Evolutionary conservation across 2,113 vertebrate species (phyloP), one percentile per base, ranked within the genome.

Genomic region (Psittacus erithacus): DNA sequence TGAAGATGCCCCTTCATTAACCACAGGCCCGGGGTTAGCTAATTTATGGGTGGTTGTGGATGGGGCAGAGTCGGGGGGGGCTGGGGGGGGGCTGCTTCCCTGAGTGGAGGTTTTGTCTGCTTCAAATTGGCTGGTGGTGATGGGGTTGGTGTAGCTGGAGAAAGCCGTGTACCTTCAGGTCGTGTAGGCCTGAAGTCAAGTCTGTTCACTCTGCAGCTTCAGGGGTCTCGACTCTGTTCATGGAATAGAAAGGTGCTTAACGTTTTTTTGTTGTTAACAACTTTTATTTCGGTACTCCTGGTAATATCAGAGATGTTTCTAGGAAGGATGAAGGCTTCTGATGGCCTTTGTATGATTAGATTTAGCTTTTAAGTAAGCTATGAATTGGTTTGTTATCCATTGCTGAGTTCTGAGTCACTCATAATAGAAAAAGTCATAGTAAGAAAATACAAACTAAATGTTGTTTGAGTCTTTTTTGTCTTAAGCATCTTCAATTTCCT

Each of bases 201-300:
- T 69, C 35, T 39, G 1, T n/a, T 13, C 3, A 31, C 5, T 2
- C 0, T 52, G 77, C 20, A 1, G 23, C 29, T 29, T 22, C 8
- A 17, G 55, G 65, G 59, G 6, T 23, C 25, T 50, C 11, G 2
- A 1, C 13, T 0, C 29, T 7, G 8, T 13, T 16, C 8, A 3
- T 25, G 5, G 3, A 10, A 27, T 15, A 24, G 25, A 25, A 18
- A 16, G 15, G 15, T 33, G 19, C 47, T 39, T 38, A 20, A 7
- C 7, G 0, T 28, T 41, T 22, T 64, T 7, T 63, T 47, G 3
- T 39, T 59, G 16, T 13, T 91, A 17, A 12, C 52, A 19, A 59
- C 0, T 52, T 76, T 68, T 44, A 7, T 78, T 59, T 49, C 50
- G 55, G 35, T 53, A 3, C 12, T 76, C 18, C 35, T 0, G 2